Base-by-base conservation (phyloP, 2,113 vertebrate genomes). In the Datnioides undecimradiatus region DNA sequence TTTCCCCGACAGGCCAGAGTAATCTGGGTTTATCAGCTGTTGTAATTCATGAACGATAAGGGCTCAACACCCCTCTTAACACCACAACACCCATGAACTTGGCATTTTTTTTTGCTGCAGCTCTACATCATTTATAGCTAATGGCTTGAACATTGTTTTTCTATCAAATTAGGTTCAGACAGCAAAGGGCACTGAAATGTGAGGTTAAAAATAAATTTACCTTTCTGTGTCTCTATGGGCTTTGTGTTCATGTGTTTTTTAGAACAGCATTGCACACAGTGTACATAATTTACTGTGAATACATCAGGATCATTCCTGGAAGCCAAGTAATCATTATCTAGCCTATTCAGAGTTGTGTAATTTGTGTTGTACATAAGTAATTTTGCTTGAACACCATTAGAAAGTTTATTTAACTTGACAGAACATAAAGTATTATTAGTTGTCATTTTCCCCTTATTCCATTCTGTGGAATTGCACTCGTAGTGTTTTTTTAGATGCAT, bases 1-100 rank as follows among this genome's bases (percentile, higher is more conserved):
- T 82, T 67, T 73, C 31, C 51, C 34, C 17, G 36, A 81, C 63
- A 73, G 63, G 54, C 46, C 29, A 36, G 45, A 27, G 51, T 82
- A 46, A 29, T 80, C 71, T 75, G 48, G 69, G 38, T 71, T 76
- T 57, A 81, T 85, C 70, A 85, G 69, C 54, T 71, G 67, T 51
- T 84, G 29, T 52, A 75, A 79, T 77, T 82, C 45, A 68, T 29
- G 11, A 62, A 54, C 5, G n/a, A 81, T 38, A 62, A 64, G 17
- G 6, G 38, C 67, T 62, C 43, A 65, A 25, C 62, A 19, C 25
- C 14, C 7, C 23, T 58, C 51, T 77, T 46, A 70, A 69, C 29
- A 29, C 58, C 21, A 9, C 52, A 71, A 31, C 72, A 73, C 46
- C 46, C 34, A 64, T 68, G 29, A 76, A 76, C 57, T 31, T 64